Evolutionary conservation across 2,797 vertebrate genomes (phyloP).

Genomic region (Champsocephalus esox): DNA sequence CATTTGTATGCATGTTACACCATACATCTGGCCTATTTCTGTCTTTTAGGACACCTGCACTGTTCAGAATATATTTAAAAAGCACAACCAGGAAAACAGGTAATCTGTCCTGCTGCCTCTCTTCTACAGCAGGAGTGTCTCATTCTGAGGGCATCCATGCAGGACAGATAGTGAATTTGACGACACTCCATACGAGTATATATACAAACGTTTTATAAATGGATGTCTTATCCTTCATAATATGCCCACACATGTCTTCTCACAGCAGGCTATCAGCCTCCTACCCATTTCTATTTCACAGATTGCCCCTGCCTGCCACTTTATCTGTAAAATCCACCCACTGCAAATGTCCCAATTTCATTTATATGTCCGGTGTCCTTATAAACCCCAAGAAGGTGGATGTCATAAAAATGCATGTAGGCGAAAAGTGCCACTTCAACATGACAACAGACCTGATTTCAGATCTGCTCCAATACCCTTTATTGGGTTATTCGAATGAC

Average conservation of each 20-base stretch:
- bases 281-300: slow-evolving; percentile 13
- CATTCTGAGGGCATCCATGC: neutral
- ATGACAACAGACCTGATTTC: neutral
- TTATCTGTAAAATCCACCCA: slow-evolving; percentile 40
- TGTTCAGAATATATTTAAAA: neutral
- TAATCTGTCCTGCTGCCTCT: neutral
- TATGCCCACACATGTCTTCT: slow-evolving; percentile 18
- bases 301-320: slow-evolving; percentile 10
- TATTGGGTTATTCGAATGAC: neutral
- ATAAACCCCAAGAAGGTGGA: slow-evolving; percentile 4
- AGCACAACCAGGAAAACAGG: neutral
- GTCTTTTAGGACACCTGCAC: neutral
- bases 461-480: slow-evolving; percentile 3
- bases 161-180: neutral
- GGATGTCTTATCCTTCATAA: slow-evolving; percentile 2
- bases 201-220: neutral
- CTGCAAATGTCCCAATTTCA: slow-evolving; percentile 47
- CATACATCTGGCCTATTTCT: neutral
- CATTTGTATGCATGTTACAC: neutral
- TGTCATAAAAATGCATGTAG: slow-evolving; percentile 8
- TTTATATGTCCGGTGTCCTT: slow-evolving; percentile 22
- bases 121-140: neutral
- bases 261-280: neutral
- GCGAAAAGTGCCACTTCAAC: slow-evolving; percentile 16
- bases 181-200: neutral